Evolutionary conservation across 2,797 vertebrate genomes (phyloP), one percentile per base, ranked within the genome.

Genomic region (Distichodus sexfasciatus): DNA sequence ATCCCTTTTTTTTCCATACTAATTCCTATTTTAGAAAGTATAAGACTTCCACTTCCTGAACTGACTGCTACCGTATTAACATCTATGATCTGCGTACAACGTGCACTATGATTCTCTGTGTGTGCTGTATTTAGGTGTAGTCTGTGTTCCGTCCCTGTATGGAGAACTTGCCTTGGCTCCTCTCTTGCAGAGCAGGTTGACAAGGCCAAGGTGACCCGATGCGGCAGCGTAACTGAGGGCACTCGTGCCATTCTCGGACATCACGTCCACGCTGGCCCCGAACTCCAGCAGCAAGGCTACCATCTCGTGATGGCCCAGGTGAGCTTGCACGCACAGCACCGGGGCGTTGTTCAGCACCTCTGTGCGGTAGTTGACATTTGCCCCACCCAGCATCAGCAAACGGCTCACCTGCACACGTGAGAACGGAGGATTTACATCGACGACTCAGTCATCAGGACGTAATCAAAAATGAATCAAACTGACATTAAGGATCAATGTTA

Each of bases 261-360:
- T 72, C 23, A 94, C 93, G 3, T 99, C 95, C 28, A 96, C 57
- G 26, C 86, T 91, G 69, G 96, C 94, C 0, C 96, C 95, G 6
- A 93, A 96, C 78, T 99, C 97, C 0, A 99, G 87, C 46, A 99
- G 79, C 51, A 98, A 88, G 38, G 89, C 86, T 50, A 94, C 92
- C 59, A 98, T 92, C 80, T 99, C 97, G 82, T 93, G 94, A 4
- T 99, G 97, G 2, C 96, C 97, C 0, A 99, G 94, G 85, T 98
- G 95, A 0, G 94, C 91, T 84, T 98, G 96, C 63, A 98, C 95
- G 3, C 96, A 97, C 6, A 97, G 88, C 77, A 99, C 91, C 0
- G 97, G 96, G 1, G 96, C 94, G 2, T 97, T 99, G 84, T 94
- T 98, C 80, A 98, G 86, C 57, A 96, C 97, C 83, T 99, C 97